Evolutionary conservation across 2,888 invertebrate genomes (phyloP).

Genomic region (Drosophila multiciliata): DNA sequence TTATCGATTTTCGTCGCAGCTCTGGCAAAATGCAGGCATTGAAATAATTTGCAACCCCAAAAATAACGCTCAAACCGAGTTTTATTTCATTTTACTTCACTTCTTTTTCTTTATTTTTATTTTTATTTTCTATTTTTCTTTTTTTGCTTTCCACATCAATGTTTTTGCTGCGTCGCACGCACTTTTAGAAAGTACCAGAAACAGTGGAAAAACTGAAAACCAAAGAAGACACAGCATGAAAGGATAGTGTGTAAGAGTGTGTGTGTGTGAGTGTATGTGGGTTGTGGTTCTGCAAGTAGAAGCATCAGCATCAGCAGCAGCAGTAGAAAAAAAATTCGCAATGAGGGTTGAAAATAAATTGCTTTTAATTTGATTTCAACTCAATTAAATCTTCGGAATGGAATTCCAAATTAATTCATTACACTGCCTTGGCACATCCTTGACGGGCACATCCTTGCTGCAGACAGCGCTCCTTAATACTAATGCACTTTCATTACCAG

Average conservation of each 20-base stretch:
- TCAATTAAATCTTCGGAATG: constrained; percentile 85
- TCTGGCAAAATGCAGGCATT: constrained; percentile 61
- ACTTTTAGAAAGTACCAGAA: constrained; percentile 70
- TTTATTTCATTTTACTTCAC: constrained; percentile 50
- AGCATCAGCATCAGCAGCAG: background rate
- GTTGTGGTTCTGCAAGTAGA: constrained; percentile 34
- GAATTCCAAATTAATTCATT: constrained; percentile 84
- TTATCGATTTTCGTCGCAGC: constrained; percentile 70
- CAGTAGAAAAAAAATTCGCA: constrained; percentile 65
- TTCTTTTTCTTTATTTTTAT: constrained; percentile 18
- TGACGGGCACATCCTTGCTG: constrained; percentile 21
- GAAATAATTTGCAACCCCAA: constrained; percentile 72
- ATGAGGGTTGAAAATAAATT: constrained; percentile 84
- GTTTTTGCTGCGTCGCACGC: constrained; percentile 56
- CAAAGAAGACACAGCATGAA: constrained; percentile 28
- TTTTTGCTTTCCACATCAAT: constrained; percentile 10
- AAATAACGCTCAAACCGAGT: constrained; percentile 45
- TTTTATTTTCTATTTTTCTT: constrained; percentile 16
- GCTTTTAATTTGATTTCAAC: constrained; percentile 85
- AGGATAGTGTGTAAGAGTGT: constrained; percentile 32
- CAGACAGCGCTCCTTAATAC: constrained; percentile 4
- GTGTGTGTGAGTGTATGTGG: constrained; percentile 42
- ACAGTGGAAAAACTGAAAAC: constrained; percentile 61
- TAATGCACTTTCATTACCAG: constrained; percentile 39
- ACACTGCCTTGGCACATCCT: constrained; percentile 44